Evolutionary conservation across 2,888 invertebrate genomes (phyloP), one percentile per base, ranked within the genome.

Genomic region (Congeria kusceri): DNA sequence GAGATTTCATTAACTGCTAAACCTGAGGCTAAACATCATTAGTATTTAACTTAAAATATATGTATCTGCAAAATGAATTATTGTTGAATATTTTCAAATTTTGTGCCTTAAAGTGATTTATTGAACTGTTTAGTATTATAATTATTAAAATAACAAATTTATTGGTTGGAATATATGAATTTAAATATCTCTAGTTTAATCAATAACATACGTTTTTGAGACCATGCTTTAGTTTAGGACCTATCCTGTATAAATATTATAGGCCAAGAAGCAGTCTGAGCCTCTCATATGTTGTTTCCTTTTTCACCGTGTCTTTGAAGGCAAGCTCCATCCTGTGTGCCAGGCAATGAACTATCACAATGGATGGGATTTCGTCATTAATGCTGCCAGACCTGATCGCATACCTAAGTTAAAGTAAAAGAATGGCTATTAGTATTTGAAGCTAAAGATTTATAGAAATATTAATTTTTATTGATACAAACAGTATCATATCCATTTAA

Each of bases 281-380:
- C 59, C 65, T 78, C 3, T 74, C 78, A 69, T 74, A 79, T 20
- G 15, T 20, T 23, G 59, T 23, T 46, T 11, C n/a, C 44, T 29
- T 49, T 47, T 79, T 78, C 15, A 79, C 58, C 5, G 75, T 64
- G 59, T 79, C 79, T 27, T 75, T 79, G 53, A 75, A 79, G 4
- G 79, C 57, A 11, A 75, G 64, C 20, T 79, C 75, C 3, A 79
- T 63, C 3, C 70, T 27, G 57, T 79, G 78, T 20, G 70, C 74
- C 27, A 75, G 29, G 44, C 71, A 75, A 28, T 75, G 75, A 5
- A 58, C 49, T 1, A 32, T 44, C 11, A 70, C 57, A 9, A 75
- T 44, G 73, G 75, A n/a, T 64, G 57, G 18, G 28, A 25, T 15
- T 61, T 32, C 39, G 59, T 70, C 39, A 79, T 61, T 2, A 74